phyloP scores from a whole-genome alignment of 2,888 invertebrate genomes.

The Drosophila demipolita region DNA sequence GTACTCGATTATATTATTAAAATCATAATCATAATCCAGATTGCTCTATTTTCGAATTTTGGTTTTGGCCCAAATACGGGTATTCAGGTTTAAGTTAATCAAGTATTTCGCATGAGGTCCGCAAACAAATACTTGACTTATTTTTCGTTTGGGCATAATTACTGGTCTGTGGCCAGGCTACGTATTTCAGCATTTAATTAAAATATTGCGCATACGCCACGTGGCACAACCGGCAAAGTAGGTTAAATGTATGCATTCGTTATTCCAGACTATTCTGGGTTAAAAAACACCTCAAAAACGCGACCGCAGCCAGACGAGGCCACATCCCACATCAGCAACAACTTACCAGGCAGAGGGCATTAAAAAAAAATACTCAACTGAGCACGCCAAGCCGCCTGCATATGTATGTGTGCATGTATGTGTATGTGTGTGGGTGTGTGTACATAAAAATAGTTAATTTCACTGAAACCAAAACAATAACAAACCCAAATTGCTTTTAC shows the following conservation, averaged over 20 bases:
- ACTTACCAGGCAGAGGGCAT: conserved; percentile 37
- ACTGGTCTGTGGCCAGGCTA: conserved; percentile 8
- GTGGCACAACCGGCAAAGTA: conserved; percentile 50
- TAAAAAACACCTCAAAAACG: conserved; percentile 52
- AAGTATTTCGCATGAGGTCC: background rate
- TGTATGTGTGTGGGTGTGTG: conserved; percentile 16
- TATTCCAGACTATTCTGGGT: conserved; percentile 35
- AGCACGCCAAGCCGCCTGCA: conserved; percentile 59
- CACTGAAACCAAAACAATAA: conserved; percentile 55
- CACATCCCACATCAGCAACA: conserved; percentile 44
- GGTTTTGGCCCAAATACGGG: conserved; percentile 7
- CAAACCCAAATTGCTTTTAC: conserved; percentile 54
- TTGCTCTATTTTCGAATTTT: conserved; percentile 9
- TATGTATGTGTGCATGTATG: conserved; percentile 23
- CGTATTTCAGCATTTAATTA: conserved; percentile 60
- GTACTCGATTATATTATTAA: conserved; percentile 43
- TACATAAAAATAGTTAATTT: conserved; percentile 62
- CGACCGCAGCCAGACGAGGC: conserved; percentile 41
- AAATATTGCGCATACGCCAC: conserved; percentile 57
- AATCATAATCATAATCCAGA: conserved; percentile 37
- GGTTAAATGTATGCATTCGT: conserved; percentile 49
- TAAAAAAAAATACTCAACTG: conserved; percentile 45
- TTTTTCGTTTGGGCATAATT: conserved; percentile 34
- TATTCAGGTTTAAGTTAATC: background rate
- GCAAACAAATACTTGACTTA: conserved; percentile 21